These are phyloP conservation scores for Scelioninae gen. 1 DNA, from an alignment of 2,888 invertebrate species.

Conservation along the genomic window DNA sequence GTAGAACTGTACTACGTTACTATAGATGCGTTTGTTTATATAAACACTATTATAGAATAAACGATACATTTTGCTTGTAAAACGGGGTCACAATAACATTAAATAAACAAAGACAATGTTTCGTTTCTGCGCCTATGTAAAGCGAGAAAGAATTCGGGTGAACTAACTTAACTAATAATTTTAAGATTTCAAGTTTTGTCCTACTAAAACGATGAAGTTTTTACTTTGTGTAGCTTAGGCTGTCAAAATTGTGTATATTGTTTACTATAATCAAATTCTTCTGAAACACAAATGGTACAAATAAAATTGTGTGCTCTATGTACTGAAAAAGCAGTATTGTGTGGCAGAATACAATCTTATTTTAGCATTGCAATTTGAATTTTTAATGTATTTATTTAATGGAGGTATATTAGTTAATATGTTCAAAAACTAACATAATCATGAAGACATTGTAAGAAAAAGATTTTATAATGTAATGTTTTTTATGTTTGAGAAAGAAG, in stretches of 20 bases:
- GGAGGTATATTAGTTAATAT: conserved; percentile 4
- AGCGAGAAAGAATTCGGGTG: conserved; percentile 3
- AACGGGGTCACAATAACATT: conserved; percentile 9
- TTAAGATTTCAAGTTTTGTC: conserved; percentile 32
- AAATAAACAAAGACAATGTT: neutral
- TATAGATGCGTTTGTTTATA: conserved; percentile 62
- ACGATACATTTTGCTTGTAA: conserved; percentile 57
- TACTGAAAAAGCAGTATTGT: too few species aligned
- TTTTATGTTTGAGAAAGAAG: conserved; percentile 3
- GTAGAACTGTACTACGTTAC: conserved; percentile 63
- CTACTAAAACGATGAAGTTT: conserved; percentile 10
- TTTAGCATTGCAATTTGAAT: conserved; percentile 2
- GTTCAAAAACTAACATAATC: conserved; percentile 14
- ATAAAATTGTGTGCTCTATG: too few species aligned
- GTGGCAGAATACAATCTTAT: neutral
- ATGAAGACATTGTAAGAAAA: neutral
- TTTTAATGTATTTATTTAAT: neutral
- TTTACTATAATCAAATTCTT: neutral
- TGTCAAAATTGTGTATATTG: conserved; percentile 3
- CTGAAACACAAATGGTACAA: conserved; percentile 9
- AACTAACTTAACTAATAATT: conserved; percentile 25
- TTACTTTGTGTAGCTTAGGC: neutral
- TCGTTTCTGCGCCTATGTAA: conserved; percentile 9
- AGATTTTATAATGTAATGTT: conserved; percentile 4
- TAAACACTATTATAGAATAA: conserved; percentile 57